A percentile compares a stretch with the other conserved stretches of the same genome.
Conservation (phyloP, 2,797 vertebrate genomes). For the Spinibarbus caldwelli region DNA sequence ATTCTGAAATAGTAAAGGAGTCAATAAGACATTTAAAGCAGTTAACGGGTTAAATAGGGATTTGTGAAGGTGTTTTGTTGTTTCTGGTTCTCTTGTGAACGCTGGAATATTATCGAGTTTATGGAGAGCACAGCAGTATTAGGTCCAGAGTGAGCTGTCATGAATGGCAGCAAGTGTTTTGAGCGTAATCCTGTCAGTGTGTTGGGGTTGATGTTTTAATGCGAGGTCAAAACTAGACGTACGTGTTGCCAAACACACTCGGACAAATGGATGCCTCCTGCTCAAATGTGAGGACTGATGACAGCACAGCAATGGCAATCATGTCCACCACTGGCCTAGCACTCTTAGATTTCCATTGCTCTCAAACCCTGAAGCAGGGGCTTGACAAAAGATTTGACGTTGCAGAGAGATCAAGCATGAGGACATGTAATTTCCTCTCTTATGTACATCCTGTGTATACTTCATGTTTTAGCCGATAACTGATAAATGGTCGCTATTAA, state of each 20-base stretch:
- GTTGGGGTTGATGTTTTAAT: constrained; percentile 67
- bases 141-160: constrained; percentile 11
- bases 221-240: constrained; percentile 72
- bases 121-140: constrained; percentile 5
- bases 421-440: constrained; percentile 11
- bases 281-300: constrained; percentile 2
- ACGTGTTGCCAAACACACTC: constrained; percentile 68
- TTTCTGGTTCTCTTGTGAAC: not conserved
- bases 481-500: too few species aligned
- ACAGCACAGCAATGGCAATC: not conserved
- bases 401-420: not conserved
- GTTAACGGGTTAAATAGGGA: constrained; percentile 30
- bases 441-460: too few species aligned
- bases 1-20: constrained; percentile 16
- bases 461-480: too few species aligned
- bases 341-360: constrained; percentile 12
- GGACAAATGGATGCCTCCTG: constrained; percentile 21
- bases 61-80: constrained; percentile 23
- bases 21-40: constrained; percentile 29
- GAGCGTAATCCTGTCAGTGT: constrained; percentile 3
- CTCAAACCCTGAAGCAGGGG: constrained; percentile 1
- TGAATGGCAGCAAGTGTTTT: not conserved
- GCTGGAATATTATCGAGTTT: constrained; percentile 8
- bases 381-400: constrained; percentile 7
- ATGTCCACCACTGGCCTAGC: not conserved